phyloP scores from a whole-genome alignment of 2,113 vertebrate species.

The Bujurquina vittata region DNA sequence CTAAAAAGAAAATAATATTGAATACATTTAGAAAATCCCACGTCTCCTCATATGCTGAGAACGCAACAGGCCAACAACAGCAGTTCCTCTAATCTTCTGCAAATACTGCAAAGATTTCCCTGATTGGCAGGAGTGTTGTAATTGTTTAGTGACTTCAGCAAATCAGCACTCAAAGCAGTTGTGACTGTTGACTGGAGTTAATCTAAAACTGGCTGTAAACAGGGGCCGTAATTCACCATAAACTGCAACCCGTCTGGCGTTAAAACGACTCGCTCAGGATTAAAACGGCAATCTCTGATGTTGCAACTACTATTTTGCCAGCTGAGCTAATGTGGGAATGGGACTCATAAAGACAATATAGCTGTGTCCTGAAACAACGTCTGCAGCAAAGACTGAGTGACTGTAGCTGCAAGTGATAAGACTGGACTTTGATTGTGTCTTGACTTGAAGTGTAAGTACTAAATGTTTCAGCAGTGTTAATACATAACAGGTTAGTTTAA shows the following conservation, averaged over 20 bases:
- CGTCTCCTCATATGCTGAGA: neutral
- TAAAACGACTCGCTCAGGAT: slow-evolving; percentile 42
- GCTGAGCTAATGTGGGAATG: slow-evolving; percentile 38
- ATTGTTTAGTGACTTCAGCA: slow-evolving; percentile 40
- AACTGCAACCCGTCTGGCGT: slow-evolving; percentile 48
- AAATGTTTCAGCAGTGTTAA: neutral
- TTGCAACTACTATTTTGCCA: slow-evolving; percentile 29
- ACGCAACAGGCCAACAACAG: neutral
- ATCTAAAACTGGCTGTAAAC: slow-evolving; percentile 66
- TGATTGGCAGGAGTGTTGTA: slow-evolving; percentile 56
- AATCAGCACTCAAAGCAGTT: slow-evolving; percentile 50
- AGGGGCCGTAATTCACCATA: slow-evolving; percentile 60
- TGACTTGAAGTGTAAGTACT: neutral
- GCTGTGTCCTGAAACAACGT: slow-evolving; percentile 22
- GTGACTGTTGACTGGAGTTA: slow-evolving; percentile 61
- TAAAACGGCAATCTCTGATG: slow-evolving; percentile 22
- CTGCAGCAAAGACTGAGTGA: neutral
- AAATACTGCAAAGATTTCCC: slow-evolving; percentile 31
- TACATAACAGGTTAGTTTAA: neutral
- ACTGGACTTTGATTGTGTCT: neutral
- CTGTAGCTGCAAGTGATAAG: neutral
- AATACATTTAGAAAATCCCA: neutral
- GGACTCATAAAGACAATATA: slow-evolving; percentile 12
- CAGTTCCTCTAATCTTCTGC: slow-evolving; percentile 37
- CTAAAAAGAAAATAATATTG: neutral